Conservation (phyloP, 2,888 invertebrate species). For the Leistus spinibarbis region DNA sequence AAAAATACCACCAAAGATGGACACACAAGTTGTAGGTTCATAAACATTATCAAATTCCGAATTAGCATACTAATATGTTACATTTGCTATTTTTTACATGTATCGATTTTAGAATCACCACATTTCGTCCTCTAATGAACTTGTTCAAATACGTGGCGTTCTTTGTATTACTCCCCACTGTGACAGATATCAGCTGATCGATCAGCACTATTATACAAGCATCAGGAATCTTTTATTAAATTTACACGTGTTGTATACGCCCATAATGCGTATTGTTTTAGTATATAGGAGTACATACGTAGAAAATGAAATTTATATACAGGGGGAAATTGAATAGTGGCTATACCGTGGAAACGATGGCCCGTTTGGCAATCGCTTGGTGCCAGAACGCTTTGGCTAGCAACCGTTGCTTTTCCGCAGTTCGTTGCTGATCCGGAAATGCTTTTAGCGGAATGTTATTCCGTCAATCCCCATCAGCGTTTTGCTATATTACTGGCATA, state of each 20-base stretch:
- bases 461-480: slow-evolving; percentile 53
- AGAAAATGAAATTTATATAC: slow-evolving; percentile 48
- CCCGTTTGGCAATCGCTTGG: slow-evolving; percentile 43
- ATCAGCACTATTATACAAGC: neutral
- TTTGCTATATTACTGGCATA: slow-evolving; percentile 53
- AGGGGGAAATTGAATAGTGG: slow-evolving; percentile 51
- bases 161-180: neutral
- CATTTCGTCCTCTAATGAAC: too few species aligned
- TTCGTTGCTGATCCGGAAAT: slow-evolving; percentile 52
- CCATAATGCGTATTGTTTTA: slow-evolving; percentile 44
- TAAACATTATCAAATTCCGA: neutral
- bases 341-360: slow-evolving; percentile 46
- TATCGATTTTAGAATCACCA: too few species aligned
- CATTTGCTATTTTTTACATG: too few species aligned
- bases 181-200: neutral
- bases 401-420: neutral
- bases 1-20: too few species aligned
- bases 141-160: slow-evolving; percentile 8
- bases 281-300: slow-evolving; percentile 39
- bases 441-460: slow-evolving; percentile 55
- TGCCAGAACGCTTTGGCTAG: neutral
- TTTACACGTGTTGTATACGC: slow-evolving; percentile 16
- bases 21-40: too few species aligned
- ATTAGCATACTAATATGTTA: neutral
- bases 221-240: slow-evolving; percentile 27